Conservation (phyloP, 2,113 vertebrate genomes). For the Fregata magnificens region DNA sequence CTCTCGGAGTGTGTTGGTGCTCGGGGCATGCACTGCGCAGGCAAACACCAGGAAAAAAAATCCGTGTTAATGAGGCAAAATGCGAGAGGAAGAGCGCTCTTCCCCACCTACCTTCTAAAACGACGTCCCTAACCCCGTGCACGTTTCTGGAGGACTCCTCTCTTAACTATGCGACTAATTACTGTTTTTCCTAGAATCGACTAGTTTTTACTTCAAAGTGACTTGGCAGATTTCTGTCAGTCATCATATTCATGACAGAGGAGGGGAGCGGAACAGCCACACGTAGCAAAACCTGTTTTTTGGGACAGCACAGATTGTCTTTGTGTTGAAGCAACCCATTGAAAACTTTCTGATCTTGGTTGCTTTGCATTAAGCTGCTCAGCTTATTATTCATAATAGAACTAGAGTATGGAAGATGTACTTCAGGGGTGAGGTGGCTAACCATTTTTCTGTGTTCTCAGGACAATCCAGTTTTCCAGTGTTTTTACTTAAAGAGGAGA, state of each 20-base stretch:
- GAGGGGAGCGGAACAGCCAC: neutral
- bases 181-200: neutral
- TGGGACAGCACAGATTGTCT: neutral
- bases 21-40: neutral
- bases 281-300: neutral
- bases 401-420: neutral
- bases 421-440: neutral
- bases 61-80: neutral
- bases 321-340: neutral
- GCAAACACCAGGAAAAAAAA: neutral
- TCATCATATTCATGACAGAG: neutral
- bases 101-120: neutral
- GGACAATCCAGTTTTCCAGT: neutral
- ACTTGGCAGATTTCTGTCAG: conserved; percentile 29
- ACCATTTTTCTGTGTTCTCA: neutral
- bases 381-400: neutral
- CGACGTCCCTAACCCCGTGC: neutral
- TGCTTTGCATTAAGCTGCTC: neutral
- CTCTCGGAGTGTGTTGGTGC: neutral
- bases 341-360: neutral
- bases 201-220: conserved; percentile 1
- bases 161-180: neutral
- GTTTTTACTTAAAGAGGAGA: neutral
- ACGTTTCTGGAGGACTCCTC: neutral
- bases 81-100: neutral